Conservation (phyloP, 2,797 vertebrate species). For the Cyprinella venusta region DNA sequence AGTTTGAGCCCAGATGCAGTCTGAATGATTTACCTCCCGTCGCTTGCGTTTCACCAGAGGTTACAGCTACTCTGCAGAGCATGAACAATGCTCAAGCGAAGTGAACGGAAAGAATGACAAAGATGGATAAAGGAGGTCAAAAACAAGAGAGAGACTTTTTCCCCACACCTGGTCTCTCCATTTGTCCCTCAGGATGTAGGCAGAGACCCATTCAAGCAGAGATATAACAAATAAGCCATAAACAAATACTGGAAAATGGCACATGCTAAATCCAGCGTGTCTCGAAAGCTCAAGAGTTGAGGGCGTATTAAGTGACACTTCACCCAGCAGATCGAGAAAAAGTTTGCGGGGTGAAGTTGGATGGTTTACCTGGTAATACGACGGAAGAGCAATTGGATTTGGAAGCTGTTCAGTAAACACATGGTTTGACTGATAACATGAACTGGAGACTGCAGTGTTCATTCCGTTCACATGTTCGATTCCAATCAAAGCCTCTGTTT, state of each 20-base stretch:
- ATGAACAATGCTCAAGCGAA: constrained; percentile 31
- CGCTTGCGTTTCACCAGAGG: constrained; percentile 43
- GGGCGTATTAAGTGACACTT: background rate
- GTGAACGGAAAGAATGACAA: constrained; percentile 20
- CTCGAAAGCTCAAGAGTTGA: constrained; percentile 1
- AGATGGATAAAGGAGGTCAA: constrained; percentile 43
- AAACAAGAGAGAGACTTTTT: constrained; percentile 28
- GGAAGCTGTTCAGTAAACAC: constrained; percentile 1
- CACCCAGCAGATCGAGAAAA: background rate
- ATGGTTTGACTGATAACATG: background rate
- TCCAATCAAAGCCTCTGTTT: constrained; percentile 18
- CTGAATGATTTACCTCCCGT: constrained; percentile 45
- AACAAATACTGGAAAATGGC: constrained; percentile 26
- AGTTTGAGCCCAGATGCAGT: constrained; percentile 39
- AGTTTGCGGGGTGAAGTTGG: background rate
- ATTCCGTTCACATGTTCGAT: constrained; percentile 4
- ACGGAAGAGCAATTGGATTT: background rate
- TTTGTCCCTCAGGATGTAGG: constrained; percentile 32
- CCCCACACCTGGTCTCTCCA: constrained; percentile 39
- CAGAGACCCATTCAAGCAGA: constrained; percentile 27
- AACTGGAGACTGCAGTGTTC: background rate
- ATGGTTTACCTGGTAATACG: background rate
- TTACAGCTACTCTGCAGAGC: constrained; percentile 35
- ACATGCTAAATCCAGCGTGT: constrained; percentile 33
- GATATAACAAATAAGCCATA: constrained; percentile 6